phyloP scores from a whole-genome alignment of 2,888 invertebrate genomes.

The Oxytorus armatus region DNA sequence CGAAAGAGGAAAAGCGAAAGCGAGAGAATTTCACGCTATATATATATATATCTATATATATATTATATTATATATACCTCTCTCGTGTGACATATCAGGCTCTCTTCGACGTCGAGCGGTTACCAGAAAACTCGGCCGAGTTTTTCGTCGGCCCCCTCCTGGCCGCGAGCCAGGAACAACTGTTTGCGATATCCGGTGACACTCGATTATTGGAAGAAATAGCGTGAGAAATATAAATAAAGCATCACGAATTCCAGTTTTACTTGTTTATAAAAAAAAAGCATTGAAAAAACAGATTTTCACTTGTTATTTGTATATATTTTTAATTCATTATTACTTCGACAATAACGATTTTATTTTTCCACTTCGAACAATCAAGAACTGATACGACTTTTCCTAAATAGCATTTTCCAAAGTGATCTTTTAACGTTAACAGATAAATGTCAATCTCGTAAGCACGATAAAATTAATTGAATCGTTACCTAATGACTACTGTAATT shows the following conservation, averaged over 20 bases:
- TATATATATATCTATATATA: conserved; percentile 21
- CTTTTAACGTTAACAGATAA: too few relatives aligned
- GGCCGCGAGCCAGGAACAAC: conserved; percentile 73
- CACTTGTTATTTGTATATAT: background rate
- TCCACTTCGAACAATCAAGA: too few relatives aligned
- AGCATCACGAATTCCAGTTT: conserved; percentile 9
- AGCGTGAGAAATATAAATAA: conserved; percentile 75
- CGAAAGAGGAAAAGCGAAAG: conserved; percentile 61
- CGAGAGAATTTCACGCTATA: conserved; percentile 8
- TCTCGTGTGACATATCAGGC: conserved; percentile 55
- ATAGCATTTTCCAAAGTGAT: too few relatives aligned
- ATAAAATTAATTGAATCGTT: too few relatives aligned
- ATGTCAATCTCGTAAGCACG: too few relatives aligned
- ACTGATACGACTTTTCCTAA: too few relatives aligned
- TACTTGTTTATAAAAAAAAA: conserved; percentile 2
- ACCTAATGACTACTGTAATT: too few relatives aligned
- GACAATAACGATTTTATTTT: too few relatives aligned
- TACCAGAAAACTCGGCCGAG: conserved; percentile 60
- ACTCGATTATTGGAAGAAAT: conserved; percentile 74
- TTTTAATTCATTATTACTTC: background rate
- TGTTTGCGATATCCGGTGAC: conserved; percentile 71
- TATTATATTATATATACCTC: conserved; percentile 5
- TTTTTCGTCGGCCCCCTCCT: conserved; percentile 47
- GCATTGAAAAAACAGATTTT: background rate
- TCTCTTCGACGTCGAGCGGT: conserved; percentile 64